Conservation (phyloP, 2,797 vertebrate genomes). For the Sternarchorhynchus goeldii region DNA sequence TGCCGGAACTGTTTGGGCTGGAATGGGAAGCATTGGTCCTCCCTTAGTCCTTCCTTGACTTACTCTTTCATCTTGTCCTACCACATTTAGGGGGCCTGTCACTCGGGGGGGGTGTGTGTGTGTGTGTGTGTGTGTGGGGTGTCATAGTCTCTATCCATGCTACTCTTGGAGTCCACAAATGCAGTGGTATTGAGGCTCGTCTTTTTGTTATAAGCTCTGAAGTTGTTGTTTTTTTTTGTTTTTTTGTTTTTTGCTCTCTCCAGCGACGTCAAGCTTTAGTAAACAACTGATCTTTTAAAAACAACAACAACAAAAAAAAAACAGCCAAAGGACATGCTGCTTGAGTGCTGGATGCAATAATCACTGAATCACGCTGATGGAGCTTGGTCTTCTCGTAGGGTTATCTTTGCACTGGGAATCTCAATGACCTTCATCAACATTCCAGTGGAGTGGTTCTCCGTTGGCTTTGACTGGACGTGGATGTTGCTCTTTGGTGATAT, state of each 20-base stretch:
- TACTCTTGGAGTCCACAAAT: too few species aligned
- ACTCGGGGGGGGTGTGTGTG: too few species aligned
- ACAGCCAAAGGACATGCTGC: too few species aligned
- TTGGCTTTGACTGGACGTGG: constrained; percentile 98
- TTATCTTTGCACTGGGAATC: constrained; percentile 95
- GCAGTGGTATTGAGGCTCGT: too few species aligned
- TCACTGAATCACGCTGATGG: neutral
- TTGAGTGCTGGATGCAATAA: neutral
- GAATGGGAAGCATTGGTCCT: constrained; percentile 37
- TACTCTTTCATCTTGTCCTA: constrained; percentile 47
- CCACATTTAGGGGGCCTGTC: constrained; percentile 38
- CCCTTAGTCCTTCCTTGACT: constrained; percentile 37
- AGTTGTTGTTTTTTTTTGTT: too few species aligned
- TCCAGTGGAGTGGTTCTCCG: constrained; percentile 97
- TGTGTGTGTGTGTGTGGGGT: too few species aligned
- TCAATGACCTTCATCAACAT: constrained; percentile 99
- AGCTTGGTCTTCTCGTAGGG: constrained; percentile 67
- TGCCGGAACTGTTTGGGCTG: constrained; percentile 43
- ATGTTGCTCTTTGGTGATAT: constrained; percentile 98
- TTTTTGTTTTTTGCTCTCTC: too few species aligned
- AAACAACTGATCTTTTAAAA: too few species aligned
- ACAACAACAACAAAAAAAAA: too few species aligned
- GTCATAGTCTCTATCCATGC: too few species aligned
- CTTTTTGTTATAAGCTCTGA: too few species aligned
- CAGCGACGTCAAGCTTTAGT: too few species aligned